Conservation (phyloP, 2,797 vertebrate species). For the Acrossocheilus wenchowensis region DNA sequence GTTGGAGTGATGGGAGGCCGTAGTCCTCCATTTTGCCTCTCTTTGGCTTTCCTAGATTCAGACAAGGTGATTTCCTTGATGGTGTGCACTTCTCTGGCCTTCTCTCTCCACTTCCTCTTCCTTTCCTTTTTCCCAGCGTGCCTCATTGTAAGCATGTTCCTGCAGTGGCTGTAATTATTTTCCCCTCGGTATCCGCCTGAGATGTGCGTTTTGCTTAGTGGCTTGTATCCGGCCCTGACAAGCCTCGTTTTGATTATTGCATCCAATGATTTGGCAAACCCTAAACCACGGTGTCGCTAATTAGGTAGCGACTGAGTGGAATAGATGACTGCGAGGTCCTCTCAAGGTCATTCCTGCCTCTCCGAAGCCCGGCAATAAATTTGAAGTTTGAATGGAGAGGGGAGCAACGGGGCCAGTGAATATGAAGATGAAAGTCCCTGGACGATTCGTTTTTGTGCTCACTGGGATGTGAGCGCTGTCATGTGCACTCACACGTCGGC, state of each 20-base stretch:
- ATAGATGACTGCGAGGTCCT: constrained; percentile 72
- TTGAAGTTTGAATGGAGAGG: constrained; percentile 60
- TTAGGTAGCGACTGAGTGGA: constrained; percentile 72
- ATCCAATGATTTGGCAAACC: constrained; percentile 74
- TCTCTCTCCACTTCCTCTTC: constrained; percentile 34
- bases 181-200: constrained; percentile 58
- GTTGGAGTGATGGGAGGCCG: constrained; percentile 43
- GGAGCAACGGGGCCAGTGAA: constrained; percentile 60
- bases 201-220: constrained; percentile 67
- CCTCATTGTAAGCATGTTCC: constrained; percentile 53
- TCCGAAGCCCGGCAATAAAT: constrained; percentile 64
- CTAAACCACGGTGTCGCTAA: constrained; percentile 75
- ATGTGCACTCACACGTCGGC: constrained; percentile 65
- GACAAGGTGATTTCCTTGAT: constrained; percentile 48
- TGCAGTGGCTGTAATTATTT: constrained; percentile 56
- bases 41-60: constrained; percentile 34
- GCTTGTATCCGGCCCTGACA: constrained; percentile 75
- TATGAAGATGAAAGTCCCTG: constrained; percentile 68
- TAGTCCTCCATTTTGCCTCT: constrained; percentile 39
- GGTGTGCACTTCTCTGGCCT: constrained; percentile 47
- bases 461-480: constrained; percentile 62
- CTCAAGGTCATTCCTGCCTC: constrained; percentile 72
- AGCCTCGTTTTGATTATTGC: constrained; percentile 72
- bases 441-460: constrained; percentile 61
- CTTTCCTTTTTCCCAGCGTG: constrained; percentile 31